Conservation (phyloP, 2,113 vertebrate genomes). For the Gambusia affinis region DNA sequence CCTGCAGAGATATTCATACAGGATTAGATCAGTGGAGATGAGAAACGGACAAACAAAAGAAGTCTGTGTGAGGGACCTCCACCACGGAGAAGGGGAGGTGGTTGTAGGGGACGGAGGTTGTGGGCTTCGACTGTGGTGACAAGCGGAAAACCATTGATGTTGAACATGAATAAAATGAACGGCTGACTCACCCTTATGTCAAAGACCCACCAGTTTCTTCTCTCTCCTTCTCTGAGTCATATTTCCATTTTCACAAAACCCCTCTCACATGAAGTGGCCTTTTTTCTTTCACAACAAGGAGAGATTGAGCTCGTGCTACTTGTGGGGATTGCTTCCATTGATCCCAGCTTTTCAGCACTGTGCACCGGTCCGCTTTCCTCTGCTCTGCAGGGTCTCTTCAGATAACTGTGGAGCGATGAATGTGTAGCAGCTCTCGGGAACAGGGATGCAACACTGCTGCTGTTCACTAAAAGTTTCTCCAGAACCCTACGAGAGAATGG, state of each 20-base stretch:
- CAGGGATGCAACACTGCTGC: constrained; percentile 8
- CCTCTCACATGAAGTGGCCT: constrained; percentile 61
- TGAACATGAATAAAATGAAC: constrained; percentile 65
- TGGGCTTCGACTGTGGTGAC: constrained; percentile 54
- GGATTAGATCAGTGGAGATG: constrained; percentile 65
- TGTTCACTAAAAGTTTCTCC: constrained; percentile 26
- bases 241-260: constrained; percentile 58
- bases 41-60: constrained; percentile 71
- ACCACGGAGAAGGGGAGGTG: constrained; percentile 26
- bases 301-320: constrained; percentile 53
- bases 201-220: constrained; percentile 55
- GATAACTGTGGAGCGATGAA: constrained; percentile 46
- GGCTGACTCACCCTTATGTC: constrained; percentile 55
- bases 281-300: constrained; percentile 58
- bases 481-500: not conserved
- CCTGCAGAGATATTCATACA: constrained; percentile 59
- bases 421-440: constrained; percentile 36
- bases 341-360: constrained; percentile 42
- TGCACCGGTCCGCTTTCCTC: constrained; percentile 24
- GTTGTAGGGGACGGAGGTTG: not conserved
- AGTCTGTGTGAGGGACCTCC: constrained; percentile 72
- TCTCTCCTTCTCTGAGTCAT: constrained; percentile 60
- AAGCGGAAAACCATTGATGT: constrained; percentile 44
- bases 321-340: constrained; percentile 57
- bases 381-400: constrained; percentile 33